Conservation (phyloP, 2,888 invertebrate species). For the Aricia artaxerxes region DNA sequence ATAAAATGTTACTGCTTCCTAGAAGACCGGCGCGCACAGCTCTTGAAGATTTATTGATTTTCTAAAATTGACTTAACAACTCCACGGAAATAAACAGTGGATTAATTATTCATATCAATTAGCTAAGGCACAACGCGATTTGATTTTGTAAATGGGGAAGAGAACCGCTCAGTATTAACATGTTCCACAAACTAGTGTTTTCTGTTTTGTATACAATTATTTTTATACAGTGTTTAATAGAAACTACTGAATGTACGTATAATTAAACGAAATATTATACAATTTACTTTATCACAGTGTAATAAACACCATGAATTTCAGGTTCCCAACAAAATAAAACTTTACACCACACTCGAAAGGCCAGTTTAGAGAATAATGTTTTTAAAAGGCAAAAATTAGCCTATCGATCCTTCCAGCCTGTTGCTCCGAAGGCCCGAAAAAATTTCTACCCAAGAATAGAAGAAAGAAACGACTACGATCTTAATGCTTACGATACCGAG, state of each 20-base stretch:
- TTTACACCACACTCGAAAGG: conserved; percentile 56
- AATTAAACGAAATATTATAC: neutral
- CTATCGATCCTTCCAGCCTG: conserved; percentile 68
- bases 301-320: conserved; percentile 46
- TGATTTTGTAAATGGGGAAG: conserved; percentile 21
- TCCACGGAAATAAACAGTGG: conserved; percentile 11
- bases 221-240: conserved; percentile 30
- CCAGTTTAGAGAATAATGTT: conserved; percentile 55
- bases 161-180: conserved; percentile 7
- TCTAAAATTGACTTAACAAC: conserved; percentile 4
- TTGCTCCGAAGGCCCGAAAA: conserved; percentile 63
- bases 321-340: conserved; percentile 62
- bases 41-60: conserved; percentile 27
- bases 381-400: conserved; percentile 60
- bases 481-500: conserved; percentile 70
- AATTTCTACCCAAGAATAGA: conserved; percentile 61
- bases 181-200: conserved; percentile 27
- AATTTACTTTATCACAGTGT: neutral
- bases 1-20: neutral
- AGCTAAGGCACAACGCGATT: conserved; percentile 24
- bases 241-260: conserved; percentile 30
- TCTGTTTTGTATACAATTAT: conserved; percentile 28
- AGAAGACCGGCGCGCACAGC: neutral
- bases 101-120: conserved; percentile 27
- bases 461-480: conserved; percentile 67